Base-by-base conservation (phyloP, 2,888 invertebrate species). In the Ctenicera cuprea region DNA sequence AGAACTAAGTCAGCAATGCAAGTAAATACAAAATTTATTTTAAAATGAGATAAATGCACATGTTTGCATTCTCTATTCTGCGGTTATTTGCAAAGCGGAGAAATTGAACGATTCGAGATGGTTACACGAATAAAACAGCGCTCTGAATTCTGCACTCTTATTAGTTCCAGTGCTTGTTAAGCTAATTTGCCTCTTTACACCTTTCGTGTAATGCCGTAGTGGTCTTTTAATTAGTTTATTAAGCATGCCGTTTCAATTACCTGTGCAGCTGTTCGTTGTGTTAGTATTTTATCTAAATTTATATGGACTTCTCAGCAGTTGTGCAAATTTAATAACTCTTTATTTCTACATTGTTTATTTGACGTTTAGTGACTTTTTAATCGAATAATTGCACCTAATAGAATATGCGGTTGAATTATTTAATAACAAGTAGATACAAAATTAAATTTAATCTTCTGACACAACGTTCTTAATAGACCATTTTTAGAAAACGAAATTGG, bases 151-250 rank as follows among this genome's bases (percentile, higher is more conserved):
- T 18, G 12, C 45, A 45, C 45, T n/a, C n/a, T 45, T 52, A 12
- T 52, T 52, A 52, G 52, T 52, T 52, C 52, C 52, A 14, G 18
- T 30, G 22, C 26, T 43, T 57, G 57, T 20, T 59, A 38, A 41
- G 59, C 20, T 59, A 59, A 59, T 59, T 41, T 59, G 59, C 59
- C 38, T 38, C 59, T 59, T 59, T 41, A 59, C 59, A 59, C 59
- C 59, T 59, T 22, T 59, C 59, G 38, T 59, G 59, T 59, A 59
- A 59, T 59, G 38, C 18, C 38, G 37, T 59, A 59, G 38, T 59
- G 41, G 59, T 5, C 38, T 59, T 59, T 59, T 59, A 50, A 64
- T 64, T 64, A 64, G 64, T 64, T 64, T 64, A 64, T 64, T 45
- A 64, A 48, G 48, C 64, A 20, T 48, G 64, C 11, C 33, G 48